Percentiles rank a stretch among this genome's conserved stretches.
Conservation (phyloP, 2,113 vertebrate species). For the Rhea americana region DNA sequence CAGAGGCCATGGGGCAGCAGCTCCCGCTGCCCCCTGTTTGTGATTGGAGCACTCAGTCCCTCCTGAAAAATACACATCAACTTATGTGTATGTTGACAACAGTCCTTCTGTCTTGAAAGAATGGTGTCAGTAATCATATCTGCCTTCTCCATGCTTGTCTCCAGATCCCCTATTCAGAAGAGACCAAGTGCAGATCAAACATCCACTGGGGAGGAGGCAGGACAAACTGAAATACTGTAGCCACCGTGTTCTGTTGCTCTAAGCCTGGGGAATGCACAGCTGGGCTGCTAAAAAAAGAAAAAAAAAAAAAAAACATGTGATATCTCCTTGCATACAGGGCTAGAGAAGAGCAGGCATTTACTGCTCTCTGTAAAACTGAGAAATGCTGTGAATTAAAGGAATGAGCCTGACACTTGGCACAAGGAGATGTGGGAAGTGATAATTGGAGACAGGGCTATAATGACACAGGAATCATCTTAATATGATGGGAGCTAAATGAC, state of each 20-base stretch:
- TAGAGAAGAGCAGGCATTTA: background rate
- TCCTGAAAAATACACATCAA: background rate
- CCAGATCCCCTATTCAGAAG: background rate
- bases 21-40: background rate
- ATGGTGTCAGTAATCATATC: fast-evolving
- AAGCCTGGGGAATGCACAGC: background rate
- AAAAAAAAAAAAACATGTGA: background rate
- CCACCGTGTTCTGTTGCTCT: fast-evolving
- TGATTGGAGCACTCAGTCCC: background rate
- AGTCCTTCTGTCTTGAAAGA: background rate
- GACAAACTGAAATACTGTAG: background rate
- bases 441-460: background rate
- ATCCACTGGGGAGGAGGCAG: background rate
- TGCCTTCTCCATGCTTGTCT: background rate
- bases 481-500: background rate
- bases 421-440: background rate
- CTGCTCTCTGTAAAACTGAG: background rate
- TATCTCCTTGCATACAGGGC: background rate
- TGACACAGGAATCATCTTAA: background rate
- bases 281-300: background rate
- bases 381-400: background rate
- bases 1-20: background rate
- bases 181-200: fast-evolving
- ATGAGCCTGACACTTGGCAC: background rate
- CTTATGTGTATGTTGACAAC: background rate